phyloP scores from a whole-genome alignment of 2,888 invertebrate genomes.

The Hypsopygia costalis region DNA sequence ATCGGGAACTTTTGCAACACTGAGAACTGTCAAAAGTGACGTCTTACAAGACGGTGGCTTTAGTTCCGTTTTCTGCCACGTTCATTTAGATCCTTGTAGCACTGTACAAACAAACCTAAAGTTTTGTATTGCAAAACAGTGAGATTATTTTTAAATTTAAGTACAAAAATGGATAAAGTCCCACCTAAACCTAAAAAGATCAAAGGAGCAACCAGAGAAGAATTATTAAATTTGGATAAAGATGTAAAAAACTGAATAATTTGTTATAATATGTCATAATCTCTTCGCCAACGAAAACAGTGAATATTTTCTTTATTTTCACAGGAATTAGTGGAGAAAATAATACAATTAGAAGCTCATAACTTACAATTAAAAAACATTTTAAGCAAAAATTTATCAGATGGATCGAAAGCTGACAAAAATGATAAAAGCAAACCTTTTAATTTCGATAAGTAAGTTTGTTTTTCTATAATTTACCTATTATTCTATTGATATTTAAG shows the following conservation, averaged over 20 bases:
- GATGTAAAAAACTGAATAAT: slow-evolving; percentile 31
- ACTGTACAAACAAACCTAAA: no score
- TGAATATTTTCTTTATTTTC: slow-evolving; percentile 23
- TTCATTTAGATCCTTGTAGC: no score
- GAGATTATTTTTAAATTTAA: no score
- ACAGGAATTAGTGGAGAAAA: slow-evolving; percentile 86
- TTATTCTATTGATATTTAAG: no score
- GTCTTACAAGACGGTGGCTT: no score
- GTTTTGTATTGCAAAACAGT: no score
- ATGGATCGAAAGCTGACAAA: slow-evolving; percentile 21
- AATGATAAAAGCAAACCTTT: slow-evolving; percentile 65
- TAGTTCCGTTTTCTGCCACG: no score
- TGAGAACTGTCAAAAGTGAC: no score
- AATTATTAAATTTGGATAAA: slow-evolving; percentile 48
- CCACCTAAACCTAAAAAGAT: slow-evolving; percentile 42
- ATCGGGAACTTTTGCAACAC: no score
- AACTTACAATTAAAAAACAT: slow-evolving; percentile 88
- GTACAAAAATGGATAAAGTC: slow-evolving; percentile 38
- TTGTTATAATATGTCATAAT: slow-evolving; percentile 21
- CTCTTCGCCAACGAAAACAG: slow-evolving; percentile 14
- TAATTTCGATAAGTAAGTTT: slow-evolving; percentile 81
- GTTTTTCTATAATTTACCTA: no score
- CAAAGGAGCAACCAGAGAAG: slow-evolving; percentile 35
- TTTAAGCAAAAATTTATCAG: slow-evolving; percentile 73
- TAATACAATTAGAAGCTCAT: slow-evolving; percentile 88